Conservation (phyloP, 1,140 invertebrate species). For the Apis mellifera region Amel_HAv3.1 CM009946.2:3379501-3380000, state of each 20-base stretch:
- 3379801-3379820: conserved; percentile 78
- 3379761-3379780: conserved; percentile 69
- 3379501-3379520: not conserved
- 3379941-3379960: not conserved
- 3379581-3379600: not conserved
- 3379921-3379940: conserved; percentile 3
- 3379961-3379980: not conserved
- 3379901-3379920: conserved; percentile 37
- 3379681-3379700: not conserved
- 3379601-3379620: not conserved
- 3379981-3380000: not conserved
- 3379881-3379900: conserved; percentile 35
- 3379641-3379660: not conserved
- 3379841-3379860: conserved; percentile 78
- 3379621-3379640: not conserved
- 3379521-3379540: not conserved
- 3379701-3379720: conserved; percentile 7
- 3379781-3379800: conserved; percentile 77
- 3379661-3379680: not conserved
- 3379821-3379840: conserved; percentile 81
- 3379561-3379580: not conserved
- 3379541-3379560: no score
- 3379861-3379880: conserved; percentile 74
- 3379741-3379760: conserved; percentile 66
- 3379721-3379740: not conserved